phyloP scores from a whole-genome alignment of 2,113 vertebrate species.

The Pongo abelii region DNA sequence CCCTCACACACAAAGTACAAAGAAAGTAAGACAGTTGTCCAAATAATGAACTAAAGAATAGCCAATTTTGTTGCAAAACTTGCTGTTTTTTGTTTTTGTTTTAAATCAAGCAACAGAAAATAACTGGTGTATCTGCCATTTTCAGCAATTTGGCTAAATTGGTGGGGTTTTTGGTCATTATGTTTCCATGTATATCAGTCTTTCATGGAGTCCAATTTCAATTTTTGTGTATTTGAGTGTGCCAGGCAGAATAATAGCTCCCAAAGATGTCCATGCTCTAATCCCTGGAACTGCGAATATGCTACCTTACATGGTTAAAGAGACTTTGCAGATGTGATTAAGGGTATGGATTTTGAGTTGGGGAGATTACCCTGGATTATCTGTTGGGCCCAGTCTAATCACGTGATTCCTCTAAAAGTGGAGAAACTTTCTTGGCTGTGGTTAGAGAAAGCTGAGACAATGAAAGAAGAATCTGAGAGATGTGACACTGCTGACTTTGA shows the following conservation, averaged over 20 bases:
- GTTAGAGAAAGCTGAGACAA: not conserved
- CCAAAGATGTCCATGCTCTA: not conserved
- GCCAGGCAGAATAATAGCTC: not conserved
- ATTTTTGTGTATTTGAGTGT: not conserved
- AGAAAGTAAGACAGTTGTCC: not conserved
- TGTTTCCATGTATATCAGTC: not conserved
- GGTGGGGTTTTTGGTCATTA: not conserved
- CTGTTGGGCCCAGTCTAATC: not conserved
- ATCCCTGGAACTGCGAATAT: not conserved
- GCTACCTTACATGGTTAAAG: not conserved
- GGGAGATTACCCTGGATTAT: not conserved
- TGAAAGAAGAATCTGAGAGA: not conserved
- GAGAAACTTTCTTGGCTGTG: not conserved
- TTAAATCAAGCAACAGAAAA: not conserved
- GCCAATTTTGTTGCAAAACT: not conserved
- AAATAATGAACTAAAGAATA: not conserved
- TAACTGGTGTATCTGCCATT: not conserved
- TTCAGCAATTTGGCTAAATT: not conserved
- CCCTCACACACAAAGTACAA: not conserved
- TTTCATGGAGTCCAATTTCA: not conserved
- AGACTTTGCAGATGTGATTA: not conserved
- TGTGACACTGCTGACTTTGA: not conserved
- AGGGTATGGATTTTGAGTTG: not conserved
- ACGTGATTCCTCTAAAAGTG: not conserved
- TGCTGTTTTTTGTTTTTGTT: not conserved